phyloP scores from a whole-genome alignment of 2,797 vertebrate species.

The Liasis olivaceus region DNA sequence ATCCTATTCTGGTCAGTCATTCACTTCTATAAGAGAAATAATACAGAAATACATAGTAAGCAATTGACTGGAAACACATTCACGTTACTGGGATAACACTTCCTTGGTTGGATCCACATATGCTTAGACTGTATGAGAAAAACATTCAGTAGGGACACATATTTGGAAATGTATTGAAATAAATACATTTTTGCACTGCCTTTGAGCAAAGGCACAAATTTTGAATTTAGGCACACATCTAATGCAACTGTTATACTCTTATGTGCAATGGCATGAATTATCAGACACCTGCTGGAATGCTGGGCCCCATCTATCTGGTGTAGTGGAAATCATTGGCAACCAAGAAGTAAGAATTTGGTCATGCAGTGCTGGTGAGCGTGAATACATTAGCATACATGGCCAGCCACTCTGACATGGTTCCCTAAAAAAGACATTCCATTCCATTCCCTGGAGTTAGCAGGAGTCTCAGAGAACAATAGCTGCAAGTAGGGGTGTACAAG shows the following conservation, averaged over 20 bases:
- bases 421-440: neutral
- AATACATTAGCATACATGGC: neutral
- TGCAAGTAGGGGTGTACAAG: neutral
- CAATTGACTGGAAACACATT: neutral
- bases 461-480: neutral
- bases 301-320: neutral
- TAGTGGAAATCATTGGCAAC: neutral
- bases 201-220: neutral
- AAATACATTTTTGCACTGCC: neutral
- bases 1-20: neutral
- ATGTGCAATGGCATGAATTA: neutral
- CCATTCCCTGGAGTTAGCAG: neutral
- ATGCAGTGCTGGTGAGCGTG: neutral
- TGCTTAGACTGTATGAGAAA: neutral
- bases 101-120: neutral
- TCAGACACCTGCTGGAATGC: neutral
- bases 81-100: neutral
- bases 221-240: neutral
- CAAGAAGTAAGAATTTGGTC: neutral
- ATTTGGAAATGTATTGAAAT: neutral
- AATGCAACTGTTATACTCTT: neutral
- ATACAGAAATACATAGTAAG: neutral
- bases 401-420: neutral
- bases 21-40: neutral
- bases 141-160: neutral